Base-by-base conservation (phyloP, 1,140 invertebrate species). In the Caenorhabditis briggsae region DNA sequence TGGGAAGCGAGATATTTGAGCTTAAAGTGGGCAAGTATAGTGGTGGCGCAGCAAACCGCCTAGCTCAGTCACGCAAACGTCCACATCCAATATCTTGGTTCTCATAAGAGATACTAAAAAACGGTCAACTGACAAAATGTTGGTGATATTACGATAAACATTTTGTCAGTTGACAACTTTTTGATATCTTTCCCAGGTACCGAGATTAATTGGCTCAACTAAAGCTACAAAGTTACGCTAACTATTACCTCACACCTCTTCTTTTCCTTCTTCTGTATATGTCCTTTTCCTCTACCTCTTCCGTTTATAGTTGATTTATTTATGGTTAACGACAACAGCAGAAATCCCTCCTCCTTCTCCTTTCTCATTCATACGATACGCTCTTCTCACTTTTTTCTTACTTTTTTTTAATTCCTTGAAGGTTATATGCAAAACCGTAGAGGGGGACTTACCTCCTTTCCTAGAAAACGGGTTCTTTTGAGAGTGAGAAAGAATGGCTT, bases 291-390 rank as follows among this genome's bases (percentile, higher is more conserved):
- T 43, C 41, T 12, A 46, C 59, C 59, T 61, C 59, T 11, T 70
- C 41, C 64, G 7, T 25, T 61, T 61, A 43, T 70, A 70, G 64
- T 70, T 70, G 64, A 70, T 70, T 70, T 70, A 70, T 70, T 70
- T 70, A 61, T 61, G 59, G 64, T 70, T 43, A 18, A 33, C 33
- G 3, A 33, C 33, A 33, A 33, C 1, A 33, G 3, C 33, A 43
- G 41, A 46, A 70, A 18, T 70, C 64, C 5, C 23, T 41, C 33
- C 58, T 9, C 20, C 1, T 41, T 64, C 25, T 65, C 61, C 3
- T 65, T 14, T 18, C 33, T 33, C 61, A 23, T 46, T 70, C 64
- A 70, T 78, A 78, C 46, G 43, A 48, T 78, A 50, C 70, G 46
- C 70, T 53, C 70, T 14, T 78, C n/a, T 33, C 33, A 33, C 18